Evolutionary conservation across 2,888 invertebrate species (phyloP), one percentile per base, ranked within the genome.

Genomic region (Enchytraeus crypticus): DNA sequence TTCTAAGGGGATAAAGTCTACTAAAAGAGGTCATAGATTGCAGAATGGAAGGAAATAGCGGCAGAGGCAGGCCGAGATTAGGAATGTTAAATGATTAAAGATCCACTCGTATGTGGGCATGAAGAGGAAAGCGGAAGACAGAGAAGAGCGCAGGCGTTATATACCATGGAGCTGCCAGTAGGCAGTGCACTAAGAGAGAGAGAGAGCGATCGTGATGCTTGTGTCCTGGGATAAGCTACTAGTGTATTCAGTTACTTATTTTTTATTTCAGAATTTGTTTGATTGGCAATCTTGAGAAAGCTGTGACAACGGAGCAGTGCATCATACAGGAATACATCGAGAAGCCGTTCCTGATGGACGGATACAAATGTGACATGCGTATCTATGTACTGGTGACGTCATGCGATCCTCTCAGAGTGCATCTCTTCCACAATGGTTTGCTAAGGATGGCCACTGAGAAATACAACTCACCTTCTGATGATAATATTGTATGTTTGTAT

Each of bases 281-380:
- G 58, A 73, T 64, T 60, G 69, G 69, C 38, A 74, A 74, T 66
- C 70, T 71, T 4, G 78, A 79, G 58, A 76, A 75, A 66, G 73
- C 77, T 53, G 73, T 73, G 11, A 67, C 69, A 4, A 67, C 69
- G 33, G 78, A 78, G 59, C 72, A 77, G 62, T 71, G 70, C 53
- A 74, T 79, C 46, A 74, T 79, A 5, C 79, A 79, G 64, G 78
- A 79, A 67, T 79, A 79, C 68, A 68, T 79, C 5, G 75, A 78
- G 61, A 77, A 77, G 60, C 79, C 79, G 0, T 70, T 77, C 49
- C 70, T 79, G 30, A 64, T 79, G 54, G 79, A 79, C 57, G 78
- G 78, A 8, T 79, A 72, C 70, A 79, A 79, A 70, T 76, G 74
- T 71, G 79, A 79, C 64, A 66, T 79, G 59, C 70, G 79, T 18